phyloP scores from a whole-genome alignment of 1,140 invertebrate species.

The Fopius arisanus region DNA sequence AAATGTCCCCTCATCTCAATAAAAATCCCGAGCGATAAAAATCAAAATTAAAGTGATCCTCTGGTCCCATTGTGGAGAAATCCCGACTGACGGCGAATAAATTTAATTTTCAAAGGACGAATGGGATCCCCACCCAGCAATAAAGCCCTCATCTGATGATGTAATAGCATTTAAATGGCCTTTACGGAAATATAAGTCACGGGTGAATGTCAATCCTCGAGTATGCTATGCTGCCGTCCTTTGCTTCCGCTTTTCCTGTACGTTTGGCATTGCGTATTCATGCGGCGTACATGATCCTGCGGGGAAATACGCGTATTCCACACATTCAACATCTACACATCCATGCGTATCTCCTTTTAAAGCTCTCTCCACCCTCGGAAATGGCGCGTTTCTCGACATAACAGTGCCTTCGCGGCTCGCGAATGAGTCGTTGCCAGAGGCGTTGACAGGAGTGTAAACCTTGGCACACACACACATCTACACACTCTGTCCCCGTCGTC shows the following conservation, averaged over 20 bases:
- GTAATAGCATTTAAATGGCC: not conserved
- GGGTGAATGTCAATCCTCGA: not conserved
- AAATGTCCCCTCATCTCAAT: too few relatives aligned
- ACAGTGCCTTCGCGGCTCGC: not conserved
- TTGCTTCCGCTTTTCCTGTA: slow-evolving; percentile 6
- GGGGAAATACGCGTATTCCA: not conserved
- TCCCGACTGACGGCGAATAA: too few relatives aligned
- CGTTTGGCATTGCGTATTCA: slow-evolving; percentile 32
- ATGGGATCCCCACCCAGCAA: not conserved
- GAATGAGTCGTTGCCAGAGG: slow-evolving; percentile 12
- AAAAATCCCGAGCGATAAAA: too few relatives aligned
- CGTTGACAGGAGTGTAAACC: not conserved
- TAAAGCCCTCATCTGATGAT: not conserved
- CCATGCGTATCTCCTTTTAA: not conserved
- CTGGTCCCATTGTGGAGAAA: too few relatives aligned
- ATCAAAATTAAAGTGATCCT: too few relatives aligned
- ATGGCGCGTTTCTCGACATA: not conserved
- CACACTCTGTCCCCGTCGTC: too few relatives aligned
- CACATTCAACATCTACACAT: not conserved
- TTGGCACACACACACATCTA: not conserved
- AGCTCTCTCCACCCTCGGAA: not conserved
- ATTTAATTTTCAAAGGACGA: not conserved
- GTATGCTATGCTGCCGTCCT: not conserved
- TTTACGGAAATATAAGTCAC: slow-evolving; percentile 4
- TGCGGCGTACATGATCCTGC: slow-evolving; percentile 27